These are phyloP conservation scores for Philereme vetulata DNA, from an alignment of 2,888 invertebrate genomes.

Conservation along the genomic window DNA sequence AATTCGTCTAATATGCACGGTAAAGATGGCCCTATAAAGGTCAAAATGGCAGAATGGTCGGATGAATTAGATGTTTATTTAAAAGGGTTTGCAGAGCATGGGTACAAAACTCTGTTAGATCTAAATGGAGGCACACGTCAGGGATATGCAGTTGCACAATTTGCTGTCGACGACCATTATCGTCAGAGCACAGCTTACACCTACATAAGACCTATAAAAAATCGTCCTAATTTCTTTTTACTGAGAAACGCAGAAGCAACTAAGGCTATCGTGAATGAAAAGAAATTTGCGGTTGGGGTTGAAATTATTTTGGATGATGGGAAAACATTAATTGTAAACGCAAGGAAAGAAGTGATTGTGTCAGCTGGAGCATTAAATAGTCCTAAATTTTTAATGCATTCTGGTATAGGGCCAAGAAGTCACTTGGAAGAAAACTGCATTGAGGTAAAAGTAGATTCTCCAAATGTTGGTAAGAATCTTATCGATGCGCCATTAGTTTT, in stretches of 20 bases:
- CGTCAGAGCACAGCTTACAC: not conserved
- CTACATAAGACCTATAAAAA: not conserved
- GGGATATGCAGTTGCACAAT: not conserved
- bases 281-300: not conserved
- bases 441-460: not conserved
- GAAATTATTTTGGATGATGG: not conserved
- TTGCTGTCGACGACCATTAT: not conserved
- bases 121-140: too few relatives aligned
- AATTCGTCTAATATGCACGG: too few relatives aligned
- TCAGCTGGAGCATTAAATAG: constrained; percentile 1
- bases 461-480: not conserved
- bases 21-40: too few relatives aligned
- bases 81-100: too few relatives aligned
- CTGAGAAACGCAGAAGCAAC: not conserved
- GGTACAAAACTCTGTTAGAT: too few relatives aligned
- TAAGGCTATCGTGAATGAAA: not conserved
- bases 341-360: not conserved
- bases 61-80: too few relatives aligned
- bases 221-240: not conserved
- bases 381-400: constrained; percentile 1
- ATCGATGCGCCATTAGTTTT: not conserved
- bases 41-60: too few relatives aligned
- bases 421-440: not conserved
- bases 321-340: not conserved
- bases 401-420: not conserved